Evolutionary conservation across 1,140 invertebrate genomes (phyloP), one percentile per base, ranked within the genome.

Genomic region (Brachionus sp.): DNA sequence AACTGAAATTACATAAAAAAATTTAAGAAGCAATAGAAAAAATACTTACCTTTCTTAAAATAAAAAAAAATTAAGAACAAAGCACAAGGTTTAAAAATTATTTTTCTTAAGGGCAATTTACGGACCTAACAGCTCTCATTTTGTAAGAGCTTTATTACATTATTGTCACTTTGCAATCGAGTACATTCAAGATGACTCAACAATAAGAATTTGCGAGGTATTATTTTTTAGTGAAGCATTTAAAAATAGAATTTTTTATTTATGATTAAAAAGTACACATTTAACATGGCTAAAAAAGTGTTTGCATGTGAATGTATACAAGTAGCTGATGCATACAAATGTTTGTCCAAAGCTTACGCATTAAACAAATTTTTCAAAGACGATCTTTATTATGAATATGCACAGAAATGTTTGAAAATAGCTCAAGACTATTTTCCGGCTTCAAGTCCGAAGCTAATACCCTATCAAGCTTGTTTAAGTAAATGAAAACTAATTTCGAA

Each of bases 231-330:
- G 13, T n/a, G 19, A 29, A 16, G 6, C 5, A 6, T 25, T 23
- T 33, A 57, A 37, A 35, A 23, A 78, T 62, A 12, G 13, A 16
- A 3, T 13, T 12, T 53, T n/a, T 12, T 3, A 13, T 78, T 16
- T 7, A 37, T 25, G 19, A 62, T 53, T 19, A 5, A 33, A 12
- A 57, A 80, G 77, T 66, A 37, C 16, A 64, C 77, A 9, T 25
- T 80, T 16, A 80, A 66, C 23, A 66, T 80, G 77, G 77, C 77
- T 10, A 66, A 80, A n/a, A 80, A 80, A 44, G 50, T 80, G n/a
- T 80, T 39, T 44, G 50, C 33, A 7, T 66, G 62, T 23, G 77
- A 80, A 25, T 33, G 25, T 6, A 62, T 80, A 1, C 50, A 13
- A 42, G 50, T 80, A 25, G 77, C 77, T 42, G 62, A 80, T 66